phyloP scores from a whole-genome alignment of 2,797 vertebrate species.

The Enteromius thamalakanensis region DNA sequence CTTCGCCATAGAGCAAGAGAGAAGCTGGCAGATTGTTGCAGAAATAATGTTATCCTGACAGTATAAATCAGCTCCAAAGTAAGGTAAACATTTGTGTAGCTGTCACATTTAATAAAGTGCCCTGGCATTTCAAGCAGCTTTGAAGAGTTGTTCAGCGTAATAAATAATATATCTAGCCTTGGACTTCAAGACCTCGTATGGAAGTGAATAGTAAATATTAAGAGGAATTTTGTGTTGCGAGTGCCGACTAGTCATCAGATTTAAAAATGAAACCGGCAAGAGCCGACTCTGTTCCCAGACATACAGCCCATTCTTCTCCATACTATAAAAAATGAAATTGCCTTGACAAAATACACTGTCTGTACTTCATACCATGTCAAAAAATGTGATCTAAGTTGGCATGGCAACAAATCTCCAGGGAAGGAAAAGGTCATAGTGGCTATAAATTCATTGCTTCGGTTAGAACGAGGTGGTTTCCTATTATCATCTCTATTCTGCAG shows the following conservation, averaged over 20 bases:
- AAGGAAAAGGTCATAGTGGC: constrained; percentile 76
- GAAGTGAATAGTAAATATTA: constrained; percentile 61
- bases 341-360: constrained; percentile 53
- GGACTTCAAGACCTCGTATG: constrained; percentile 60
- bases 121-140: constrained; percentile 60
- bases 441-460: constrained; percentile 75
- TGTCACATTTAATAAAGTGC: constrained; percentile 62
- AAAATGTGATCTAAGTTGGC: constrained; percentile 72
- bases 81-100: constrained; percentile 64
- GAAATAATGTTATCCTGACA: constrained; percentile 53
- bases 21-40: constrained; percentile 41
- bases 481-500: constrained; percentile 72
- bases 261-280: constrained; percentile 53
- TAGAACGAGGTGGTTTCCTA: constrained; percentile 74
- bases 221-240: constrained; percentile 56
- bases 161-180: constrained; percentile 61
- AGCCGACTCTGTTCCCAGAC: constrained; percentile 45
- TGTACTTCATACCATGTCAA: constrained; percentile 67
- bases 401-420: constrained; percentile 74
- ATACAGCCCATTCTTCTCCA: constrained; percentile 45
- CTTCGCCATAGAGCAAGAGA: constrained; percentile 20
- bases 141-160: constrained; percentile 55
- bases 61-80: constrained; percentile 61
- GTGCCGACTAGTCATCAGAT: constrained; percentile 53
- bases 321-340: constrained; percentile 58